Conservation (phyloP, 2,113 vertebrate genomes). For the Cranoglanis bouderius region DNA sequence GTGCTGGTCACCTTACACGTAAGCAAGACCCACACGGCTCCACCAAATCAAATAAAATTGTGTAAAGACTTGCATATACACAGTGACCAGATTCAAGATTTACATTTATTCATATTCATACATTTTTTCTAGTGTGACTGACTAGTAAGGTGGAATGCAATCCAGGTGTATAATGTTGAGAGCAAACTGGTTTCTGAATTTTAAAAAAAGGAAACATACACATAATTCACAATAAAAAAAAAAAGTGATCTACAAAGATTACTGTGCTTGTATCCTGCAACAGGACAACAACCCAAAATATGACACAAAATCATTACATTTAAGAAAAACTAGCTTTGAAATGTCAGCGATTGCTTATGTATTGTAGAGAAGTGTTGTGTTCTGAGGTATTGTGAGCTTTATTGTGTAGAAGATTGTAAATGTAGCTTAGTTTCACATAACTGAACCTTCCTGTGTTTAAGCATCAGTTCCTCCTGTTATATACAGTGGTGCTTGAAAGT, state of each 20-base stretch:
- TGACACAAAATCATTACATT: neutral
- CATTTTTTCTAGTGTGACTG: neutral
- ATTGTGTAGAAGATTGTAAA: neutral
- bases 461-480: neutral
- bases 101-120: neutral
- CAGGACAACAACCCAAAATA: neutral
- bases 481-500: neutral
- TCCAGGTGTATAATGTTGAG: neutral
- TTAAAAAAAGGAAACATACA: neutral
- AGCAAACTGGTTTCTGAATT: neutral
- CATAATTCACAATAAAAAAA: neutral
- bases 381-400: neutral
- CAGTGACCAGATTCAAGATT: neutral
- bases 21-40: conserved; percentile 54
- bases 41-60: neutral
- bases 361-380: neutral
- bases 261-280: neutral
- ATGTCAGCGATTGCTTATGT: neutral
- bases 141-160: neutral
- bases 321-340: neutral
- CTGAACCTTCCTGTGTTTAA: neutral
- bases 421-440: neutral
- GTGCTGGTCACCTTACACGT: conserved; percentile 88
- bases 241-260: neutral
- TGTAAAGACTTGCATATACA: neutral